Evolutionary conservation across 2,888 invertebrate genomes (phyloP).

Genomic region (Volucella inanis): DNA sequence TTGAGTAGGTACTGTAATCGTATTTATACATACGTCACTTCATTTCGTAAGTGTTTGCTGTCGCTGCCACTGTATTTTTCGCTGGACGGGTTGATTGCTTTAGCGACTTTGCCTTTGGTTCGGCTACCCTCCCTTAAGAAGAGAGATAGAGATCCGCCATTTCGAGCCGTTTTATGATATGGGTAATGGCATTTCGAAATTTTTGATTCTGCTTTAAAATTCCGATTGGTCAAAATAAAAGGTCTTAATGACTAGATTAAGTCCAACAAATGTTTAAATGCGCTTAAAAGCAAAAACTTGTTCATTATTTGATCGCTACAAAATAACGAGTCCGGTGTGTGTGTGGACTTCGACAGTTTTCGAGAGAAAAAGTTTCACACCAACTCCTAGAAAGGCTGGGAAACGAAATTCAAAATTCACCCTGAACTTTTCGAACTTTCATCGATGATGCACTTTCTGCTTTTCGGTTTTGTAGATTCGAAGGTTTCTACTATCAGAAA

Average conservation of each 20-base stretch:
- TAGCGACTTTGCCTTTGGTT: no score
- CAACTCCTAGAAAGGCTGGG: neutral
- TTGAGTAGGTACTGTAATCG: no score
- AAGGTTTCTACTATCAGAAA: conserved; percentile 42
- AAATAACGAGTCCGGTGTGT: neutral
- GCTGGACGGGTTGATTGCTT: no score
- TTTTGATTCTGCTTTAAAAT: conserved; percentile 50
- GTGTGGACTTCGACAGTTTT: neutral
- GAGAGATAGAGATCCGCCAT: neutral
- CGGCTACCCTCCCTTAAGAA: no score
- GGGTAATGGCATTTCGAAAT: conserved; percentile 60
- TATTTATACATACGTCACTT: no score
- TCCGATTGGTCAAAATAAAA: conserved; percentile 35
- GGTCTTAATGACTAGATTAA: conserved; percentile 47
- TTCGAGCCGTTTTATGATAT: conserved; percentile 43
- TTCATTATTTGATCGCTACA: conserved; percentile 24
- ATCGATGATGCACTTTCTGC: conserved; percentile 52
- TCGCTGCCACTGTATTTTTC: no score
- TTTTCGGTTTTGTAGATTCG: conserved; percentile 9
- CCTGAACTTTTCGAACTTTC: conserved; percentile 53
- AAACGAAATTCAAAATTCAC: conserved; percentile 15
- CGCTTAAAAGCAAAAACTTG: conserved; percentile 59
- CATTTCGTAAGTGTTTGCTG: no score
- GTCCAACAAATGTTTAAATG: conserved; percentile 25
- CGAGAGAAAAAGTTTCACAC: conserved; percentile 12